Base-by-base conservation (phyloP, 1,140 invertebrate species). In the Protaetia brevitarsis region DNA sequence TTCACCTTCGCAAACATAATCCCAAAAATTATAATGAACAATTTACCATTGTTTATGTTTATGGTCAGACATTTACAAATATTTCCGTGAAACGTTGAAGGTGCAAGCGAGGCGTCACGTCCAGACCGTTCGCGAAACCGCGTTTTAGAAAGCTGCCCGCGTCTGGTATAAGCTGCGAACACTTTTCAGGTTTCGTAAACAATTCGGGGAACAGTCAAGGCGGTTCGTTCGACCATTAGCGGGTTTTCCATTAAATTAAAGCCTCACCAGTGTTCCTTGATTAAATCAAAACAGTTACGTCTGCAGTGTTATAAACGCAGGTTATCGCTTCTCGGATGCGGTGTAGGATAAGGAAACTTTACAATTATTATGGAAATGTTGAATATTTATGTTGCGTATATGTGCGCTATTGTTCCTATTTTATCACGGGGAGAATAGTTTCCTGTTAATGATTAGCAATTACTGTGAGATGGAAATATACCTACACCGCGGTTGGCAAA, bases 241-340 rank as follows among this genome's bases (percentile, higher is more conserved):
- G 41, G 41, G 41, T 51, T 51, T 51, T 51, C 41, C 41, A 51
- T 51, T 51, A 51, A 51, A 51, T 51, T 51, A 51, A 51, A 51
- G 26, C 41, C 41, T 51, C 21, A 0, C 3, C 21, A 51, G 41
- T 51, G 41, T 23, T 21, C 41, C 10, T 51, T 51, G 41, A 51
- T 51, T 51, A 51, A 51, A 21, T 19, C 41, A 21, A 2, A 51
- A 19, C 41, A 19, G 10, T 51, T 51, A 23, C 3, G 19, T 51
- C n/a, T n/a, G n/a, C n/a, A n/a, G n/a, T n/a, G n/a, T n/a, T n/a
- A n/a, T n/a, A n/a, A n/a, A n/a, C n/a, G n/a, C n/a, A n/a, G n/a
- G n/a, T n/a, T n/a, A n/a, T n/a, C n/a, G n/a, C n/a, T n/a, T n/a
- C n/a, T n/a, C n/a, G n/a, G n/a, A n/a, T n/a, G n/a, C n/a, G n/a